A percentile compares a stretch with the other conserved stretches of the same genome.
Evolutionary conservation across 1,140 invertebrate species (phyloP).

Genomic region (Aricia agestis): DNA sequence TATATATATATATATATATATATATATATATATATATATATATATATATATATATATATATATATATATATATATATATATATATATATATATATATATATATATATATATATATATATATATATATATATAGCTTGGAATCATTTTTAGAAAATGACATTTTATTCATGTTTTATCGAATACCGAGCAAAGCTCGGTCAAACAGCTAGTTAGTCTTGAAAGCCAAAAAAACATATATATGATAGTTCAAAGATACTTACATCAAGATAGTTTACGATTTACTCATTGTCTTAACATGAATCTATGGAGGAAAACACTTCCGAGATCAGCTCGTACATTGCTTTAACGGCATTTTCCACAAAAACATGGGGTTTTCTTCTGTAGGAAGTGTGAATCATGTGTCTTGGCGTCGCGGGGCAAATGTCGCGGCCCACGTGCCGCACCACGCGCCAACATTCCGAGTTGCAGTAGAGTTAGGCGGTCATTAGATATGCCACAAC

Average conservation of each 20-base stretch:
- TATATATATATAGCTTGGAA: too few relatives aligned
- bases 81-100: too few relatives aligned
- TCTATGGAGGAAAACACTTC: neutral
- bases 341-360: neutral
- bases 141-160: too few relatives aligned
- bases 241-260: neutral
- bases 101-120: too few relatives aligned
- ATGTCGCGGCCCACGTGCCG: conserved; percentile 55
- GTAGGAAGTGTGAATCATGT: neutral
- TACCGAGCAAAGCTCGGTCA: too few relatives aligned
- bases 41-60: too few relatives aligned
- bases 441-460: conserved; percentile 29
- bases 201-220: neutral
- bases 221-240: neutral
- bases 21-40: too few relatives aligned
- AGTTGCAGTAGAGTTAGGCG: neutral
- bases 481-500: neutral
- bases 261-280: neutral
- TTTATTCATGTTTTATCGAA: too few relatives aligned
- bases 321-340: neutral
- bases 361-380: neutral
- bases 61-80: too few relatives aligned
- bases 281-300: neutral
- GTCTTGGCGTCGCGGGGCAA: conserved; percentile 36
- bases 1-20: too few relatives aligned